Evolutionary conservation across 2,888 invertebrate genomes (phyloP).

Genomic region (Notodonta ziczac): DNA sequence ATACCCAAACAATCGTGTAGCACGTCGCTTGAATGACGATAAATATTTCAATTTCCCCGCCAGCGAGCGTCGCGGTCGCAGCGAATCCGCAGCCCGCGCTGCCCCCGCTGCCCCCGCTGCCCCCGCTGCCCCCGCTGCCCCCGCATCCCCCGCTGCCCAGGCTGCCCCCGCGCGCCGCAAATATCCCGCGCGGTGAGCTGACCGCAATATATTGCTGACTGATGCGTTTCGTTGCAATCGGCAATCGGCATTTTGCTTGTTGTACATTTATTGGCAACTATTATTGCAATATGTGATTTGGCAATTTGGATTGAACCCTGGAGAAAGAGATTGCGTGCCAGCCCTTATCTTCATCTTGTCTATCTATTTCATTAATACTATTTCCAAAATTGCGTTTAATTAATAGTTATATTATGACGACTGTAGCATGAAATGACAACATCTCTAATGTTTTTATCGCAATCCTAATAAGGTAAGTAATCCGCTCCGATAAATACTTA

Average conservation of each 20-base stretch:
- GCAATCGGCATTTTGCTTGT: neutral
- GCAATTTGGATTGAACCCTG: neutral
- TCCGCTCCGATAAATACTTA: no score
- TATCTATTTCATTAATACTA: no score
- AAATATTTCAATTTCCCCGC: slow-evolving; percentile 29
- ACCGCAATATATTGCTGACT: slow-evolving; percentile 5
- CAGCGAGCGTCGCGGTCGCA: no score
- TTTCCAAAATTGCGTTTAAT: no score
- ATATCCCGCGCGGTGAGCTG: slow-evolving; percentile 9
- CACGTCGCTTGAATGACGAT: slow-evolving; percentile 10
- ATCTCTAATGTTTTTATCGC: no score
- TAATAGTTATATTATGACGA: no score
- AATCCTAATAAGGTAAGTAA: no score
- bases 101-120: no score
- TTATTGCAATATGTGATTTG: slow-evolving; percentile 1
- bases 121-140: neutral
- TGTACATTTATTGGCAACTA: neutral
- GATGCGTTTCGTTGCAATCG: neutral
- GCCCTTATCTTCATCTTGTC: no score
- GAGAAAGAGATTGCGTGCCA: no score
- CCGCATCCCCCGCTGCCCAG: slow-evolving; percentile 6
- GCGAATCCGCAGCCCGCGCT: no score
- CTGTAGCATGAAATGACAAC: no score
- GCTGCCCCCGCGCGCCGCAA: slow-evolving; percentile 8
- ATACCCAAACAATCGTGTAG: neutral